These are phyloP conservation scores for Drosophila busckii DNA, from an alignment of 1,140 invertebrate genomes.

Conservation along the genomic window DNA sequence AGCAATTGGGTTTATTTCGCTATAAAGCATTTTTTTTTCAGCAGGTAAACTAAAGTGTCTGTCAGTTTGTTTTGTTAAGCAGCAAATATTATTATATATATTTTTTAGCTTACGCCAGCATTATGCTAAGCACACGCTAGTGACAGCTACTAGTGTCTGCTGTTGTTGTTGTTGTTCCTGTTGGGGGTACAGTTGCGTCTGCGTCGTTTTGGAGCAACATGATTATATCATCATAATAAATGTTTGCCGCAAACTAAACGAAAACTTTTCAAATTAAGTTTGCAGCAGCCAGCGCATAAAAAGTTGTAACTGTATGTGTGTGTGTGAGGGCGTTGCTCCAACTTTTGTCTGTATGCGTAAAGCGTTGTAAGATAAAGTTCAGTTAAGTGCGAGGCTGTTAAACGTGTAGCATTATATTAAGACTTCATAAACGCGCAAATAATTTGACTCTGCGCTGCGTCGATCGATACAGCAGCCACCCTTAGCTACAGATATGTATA, in stretches of 20 bases:
- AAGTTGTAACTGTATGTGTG: conserved; percentile 5
- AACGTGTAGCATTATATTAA: conserved; percentile 73
- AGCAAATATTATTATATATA: too few relatives aligned
- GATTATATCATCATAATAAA: conserved; percentile 78
- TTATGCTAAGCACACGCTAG: too few relatives aligned
- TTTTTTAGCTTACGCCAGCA: conserved; percentile 17
- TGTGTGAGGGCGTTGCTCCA: conserved; percentile 28
- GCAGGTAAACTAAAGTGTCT: too few relatives aligned
- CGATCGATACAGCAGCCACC: conserved; percentile 45
- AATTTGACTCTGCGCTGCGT: conserved; percentile 44
- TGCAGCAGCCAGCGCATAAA: conserved; percentile 34
- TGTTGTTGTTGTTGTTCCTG: background rate
- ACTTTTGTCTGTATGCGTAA: conserved; percentile 35
- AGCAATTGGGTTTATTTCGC: conserved; percentile 20
- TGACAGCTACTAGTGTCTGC: too few relatives aligned
- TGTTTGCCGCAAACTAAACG: conserved; percentile 60
- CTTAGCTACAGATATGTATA: conserved; percentile 2
- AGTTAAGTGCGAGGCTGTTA: conserved; percentile 62
- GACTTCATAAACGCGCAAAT: conserved; percentile 75
- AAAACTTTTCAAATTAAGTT: conserved; percentile 75
- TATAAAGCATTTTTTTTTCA: conserved; percentile 26
- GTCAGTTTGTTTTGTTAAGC: too few relatives aligned
- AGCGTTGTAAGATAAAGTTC: conserved; percentile 41
- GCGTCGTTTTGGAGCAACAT: conserved; percentile 32
- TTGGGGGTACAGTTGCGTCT: conserved; percentile 51